phyloP scores from a whole-genome alignment of 1,140 invertebrate genomes.

The Drosophila funebris region DNA sequence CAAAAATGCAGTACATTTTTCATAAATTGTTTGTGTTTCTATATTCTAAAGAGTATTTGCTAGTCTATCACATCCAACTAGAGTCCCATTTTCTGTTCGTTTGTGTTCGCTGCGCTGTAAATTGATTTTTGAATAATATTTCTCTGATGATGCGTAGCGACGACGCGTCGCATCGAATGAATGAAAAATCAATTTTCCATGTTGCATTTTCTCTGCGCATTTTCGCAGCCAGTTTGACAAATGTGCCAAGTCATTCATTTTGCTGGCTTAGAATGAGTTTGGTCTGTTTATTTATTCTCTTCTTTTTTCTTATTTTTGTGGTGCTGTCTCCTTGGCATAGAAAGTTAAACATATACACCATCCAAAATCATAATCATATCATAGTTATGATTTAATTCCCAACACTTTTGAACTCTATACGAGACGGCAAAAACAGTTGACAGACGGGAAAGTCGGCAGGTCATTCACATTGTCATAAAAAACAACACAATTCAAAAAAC shows the following conservation, averaged over 20 bases:
- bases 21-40: background rate
- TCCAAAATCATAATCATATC: conserved; percentile 3
- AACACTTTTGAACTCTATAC: background rate
- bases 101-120: background rate
- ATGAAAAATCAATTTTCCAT: conserved; percentile 35
- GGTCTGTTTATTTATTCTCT: too few species aligned
- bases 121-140: conserved; percentile 16
- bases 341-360: background rate
- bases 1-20: too few species aligned
- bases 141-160: conserved; percentile 13
- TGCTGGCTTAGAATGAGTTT: background rate
- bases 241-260: conserved; percentile 9
- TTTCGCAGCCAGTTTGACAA: conserved; percentile 11
- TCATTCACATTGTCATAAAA: conserved; percentile 4
- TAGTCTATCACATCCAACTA: background rate
- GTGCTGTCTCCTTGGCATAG: too few species aligned
- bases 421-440: background rate
- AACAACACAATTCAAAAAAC: background rate
- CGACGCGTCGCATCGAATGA: conserved; percentile 1
- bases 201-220: conserved; percentile 13
- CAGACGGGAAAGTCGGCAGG: background rate
- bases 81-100: background rate
- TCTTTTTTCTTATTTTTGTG: too few species aligned
- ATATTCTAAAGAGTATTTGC: background rate
- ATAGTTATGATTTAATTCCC: conserved; percentile 3